A percentile compares a stretch with the other conserved stretches of the same genome.
phyloP scores from a whole-genome alignment of 1,140 invertebrate genomes.

The Rhyzopertha dominica region DNA sequence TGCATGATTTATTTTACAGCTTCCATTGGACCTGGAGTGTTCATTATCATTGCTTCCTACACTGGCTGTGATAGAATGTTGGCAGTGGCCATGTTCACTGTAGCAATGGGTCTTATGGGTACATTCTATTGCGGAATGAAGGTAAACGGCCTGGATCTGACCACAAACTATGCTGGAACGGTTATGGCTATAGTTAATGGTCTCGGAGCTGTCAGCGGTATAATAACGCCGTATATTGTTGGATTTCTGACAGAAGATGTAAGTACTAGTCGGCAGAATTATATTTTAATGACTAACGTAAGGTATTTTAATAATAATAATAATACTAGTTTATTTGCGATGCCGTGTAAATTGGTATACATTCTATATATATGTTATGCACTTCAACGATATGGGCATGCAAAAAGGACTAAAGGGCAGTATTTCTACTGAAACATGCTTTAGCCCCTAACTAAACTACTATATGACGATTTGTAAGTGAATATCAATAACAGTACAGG shows the following conservation, averaged over 20 bases:
- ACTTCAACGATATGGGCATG: too few species aligned
- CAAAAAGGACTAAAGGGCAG: too few species aligned
- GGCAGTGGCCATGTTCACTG: slow-evolving; percentile 62
- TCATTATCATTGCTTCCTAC: slow-evolving; percentile 75
- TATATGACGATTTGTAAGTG: too few species aligned
- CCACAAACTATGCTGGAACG: slow-evolving; percentile 75
- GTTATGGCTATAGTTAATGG: slow-evolving; percentile 82
- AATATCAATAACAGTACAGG: too few species aligned
- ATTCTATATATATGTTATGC: too few species aligned
- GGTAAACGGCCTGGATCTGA: slow-evolving; percentile 77
- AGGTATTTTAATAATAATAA: too few species aligned
- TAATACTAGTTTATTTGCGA: too few species aligned
- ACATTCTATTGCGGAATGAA: slow-evolving; percentile 72
- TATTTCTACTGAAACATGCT: too few species aligned
- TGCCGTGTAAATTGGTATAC: too few species aligned
- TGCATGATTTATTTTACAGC: slow-evolving; percentile 51
- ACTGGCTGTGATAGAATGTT: slow-evolving; percentile 64
- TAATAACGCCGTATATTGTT: slow-evolving; percentile 72
- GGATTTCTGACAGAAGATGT: slow-evolving; percentile 48
- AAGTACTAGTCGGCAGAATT: too few species aligned
- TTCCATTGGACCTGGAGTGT: slow-evolving; percentile 67
- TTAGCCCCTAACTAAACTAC: too few species aligned
- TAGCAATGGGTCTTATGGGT: slow-evolving; percentile 71
- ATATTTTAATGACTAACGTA: background rate
- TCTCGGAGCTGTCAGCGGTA: slow-evolving; percentile 74